These are phyloP conservation scores for Heteronetta atricapilla DNA, from an alignment of 2,113 vertebrate genomes.

Conservation along the genomic window DNA sequence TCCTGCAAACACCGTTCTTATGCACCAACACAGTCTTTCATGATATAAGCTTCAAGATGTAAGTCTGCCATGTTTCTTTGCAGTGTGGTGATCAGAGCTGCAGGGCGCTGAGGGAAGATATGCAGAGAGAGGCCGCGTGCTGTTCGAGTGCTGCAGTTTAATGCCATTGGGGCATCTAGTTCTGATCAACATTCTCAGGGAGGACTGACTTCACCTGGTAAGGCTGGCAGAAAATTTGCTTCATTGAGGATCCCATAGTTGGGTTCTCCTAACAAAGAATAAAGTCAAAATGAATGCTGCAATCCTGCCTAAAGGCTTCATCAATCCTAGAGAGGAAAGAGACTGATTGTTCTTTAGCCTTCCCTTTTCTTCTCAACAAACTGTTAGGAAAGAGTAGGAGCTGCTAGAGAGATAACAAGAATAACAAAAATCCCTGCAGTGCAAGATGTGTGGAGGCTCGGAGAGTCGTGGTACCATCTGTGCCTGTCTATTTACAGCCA, in stretches of 20 bases:
- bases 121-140: background rate
- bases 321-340: background rate
- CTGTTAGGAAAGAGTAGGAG: constrained; percentile 60
- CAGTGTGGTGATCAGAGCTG: background rate
- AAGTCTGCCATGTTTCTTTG: background rate
- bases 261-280: background rate
- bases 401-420: constrained; percentile 57
- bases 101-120: background rate
- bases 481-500: constrained; percentile 68
- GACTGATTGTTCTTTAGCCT: constrained; percentile 49
- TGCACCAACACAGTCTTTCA: background rate
- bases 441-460: constrained; percentile 67
- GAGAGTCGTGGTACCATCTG: constrained; percentile 63
- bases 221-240: background rate
- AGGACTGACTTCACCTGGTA: background rate
- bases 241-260: background rate
- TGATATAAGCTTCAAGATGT: background rate
- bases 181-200: background rate
- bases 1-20: background rate
- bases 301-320: background rate
- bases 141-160: background rate
- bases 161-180: background rate
- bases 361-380: constrained; percentile 44
- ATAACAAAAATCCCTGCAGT: constrained; percentile 60
- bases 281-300: background rate